Percentiles rank a stretch among this genome's conserved stretches.
phyloP scores from a whole-genome alignment of 2,797 vertebrate genomes.

The Dryobates pubescens region DNA sequence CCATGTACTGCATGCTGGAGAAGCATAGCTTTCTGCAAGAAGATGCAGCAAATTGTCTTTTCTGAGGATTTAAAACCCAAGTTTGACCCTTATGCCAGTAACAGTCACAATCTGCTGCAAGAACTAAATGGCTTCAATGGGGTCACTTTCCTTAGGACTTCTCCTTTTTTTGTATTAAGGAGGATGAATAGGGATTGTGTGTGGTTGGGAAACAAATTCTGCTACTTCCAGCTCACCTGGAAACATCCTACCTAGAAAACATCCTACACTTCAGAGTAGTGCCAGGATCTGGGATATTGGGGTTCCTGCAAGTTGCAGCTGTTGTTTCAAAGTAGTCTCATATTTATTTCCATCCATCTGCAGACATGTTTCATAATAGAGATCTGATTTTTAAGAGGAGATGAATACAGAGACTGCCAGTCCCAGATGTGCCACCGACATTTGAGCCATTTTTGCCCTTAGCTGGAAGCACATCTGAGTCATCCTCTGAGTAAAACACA shows the following conservation, averaged over 20 bases:
- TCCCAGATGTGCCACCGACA: neutral
- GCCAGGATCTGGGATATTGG: neutral
- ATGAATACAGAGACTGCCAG: neutral
- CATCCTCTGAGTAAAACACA: neutral
- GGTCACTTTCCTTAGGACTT: neutral
- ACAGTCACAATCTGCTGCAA: neutral
- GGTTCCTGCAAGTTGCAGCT: neutral
- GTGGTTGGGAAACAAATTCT: neutral
- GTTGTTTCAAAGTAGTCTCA: neutral
- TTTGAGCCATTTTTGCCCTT: neutral
- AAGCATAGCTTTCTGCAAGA: neutral
- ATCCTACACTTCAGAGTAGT: neutral
- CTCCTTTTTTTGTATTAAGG: neutral
- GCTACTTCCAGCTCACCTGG: neutral
- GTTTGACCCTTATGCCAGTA: neutral
- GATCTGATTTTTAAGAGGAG: neutral
- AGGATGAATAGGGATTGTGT: neutral
- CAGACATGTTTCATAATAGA: neutral
- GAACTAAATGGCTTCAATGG: neutral
- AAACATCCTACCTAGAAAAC: neutral
- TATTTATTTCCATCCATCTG: neutral
- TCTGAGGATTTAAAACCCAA: neutral
- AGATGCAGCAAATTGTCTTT: neutral
- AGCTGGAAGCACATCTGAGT: neutral
- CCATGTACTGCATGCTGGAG: neutral